A percentile compares a stretch with the other conserved stretches of the same genome.
Conservation (phyloP, 2,113 vertebrate genomes). For the Varanus komodoensis region DNA sequence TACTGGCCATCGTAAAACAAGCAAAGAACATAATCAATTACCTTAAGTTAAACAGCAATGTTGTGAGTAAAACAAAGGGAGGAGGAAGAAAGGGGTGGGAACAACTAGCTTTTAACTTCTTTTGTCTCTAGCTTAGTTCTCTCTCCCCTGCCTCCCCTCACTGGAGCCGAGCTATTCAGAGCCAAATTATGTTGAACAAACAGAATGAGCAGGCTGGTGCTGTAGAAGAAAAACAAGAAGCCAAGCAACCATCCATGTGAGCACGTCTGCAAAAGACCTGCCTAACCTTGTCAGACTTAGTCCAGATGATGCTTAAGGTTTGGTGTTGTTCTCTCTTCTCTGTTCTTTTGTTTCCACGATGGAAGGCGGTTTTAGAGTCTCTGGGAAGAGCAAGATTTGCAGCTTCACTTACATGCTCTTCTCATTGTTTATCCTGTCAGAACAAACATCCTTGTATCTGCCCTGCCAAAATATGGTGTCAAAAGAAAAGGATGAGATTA, state of each 20-base stretch:
- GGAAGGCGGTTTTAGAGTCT: conserved; percentile 15
- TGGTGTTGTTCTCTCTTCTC: background rate
- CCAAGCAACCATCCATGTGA: background rate
- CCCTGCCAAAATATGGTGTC: background rate
- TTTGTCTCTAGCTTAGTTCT: conserved; percentile 55
- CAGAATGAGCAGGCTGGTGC: conserved; percentile 42
- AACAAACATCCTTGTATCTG: background rate
- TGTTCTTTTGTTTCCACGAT: background rate
- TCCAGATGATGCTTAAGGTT: conserved; percentile 3
- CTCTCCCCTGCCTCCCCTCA: conserved; percentile 22
- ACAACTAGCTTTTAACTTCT: conserved; percentile 36
- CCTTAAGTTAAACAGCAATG: conserved; percentile 22
- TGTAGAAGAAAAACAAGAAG: conserved; percentile 32
- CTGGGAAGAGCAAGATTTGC: background rate
- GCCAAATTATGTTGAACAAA: conserved; percentile 58
- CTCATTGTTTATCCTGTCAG: conserved; percentile 20
- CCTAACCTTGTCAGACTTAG: background rate
- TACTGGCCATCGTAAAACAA: conserved; percentile 11
- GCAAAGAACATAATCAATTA: background rate
- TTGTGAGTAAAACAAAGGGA: conserved; percentile 32
- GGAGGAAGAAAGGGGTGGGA: background rate
- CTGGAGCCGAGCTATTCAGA: conserved; percentile 50
- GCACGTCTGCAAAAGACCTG: background rate
- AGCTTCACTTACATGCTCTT: background rate
- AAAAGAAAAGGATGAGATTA: background rate